Conservation (phyloP, 1,140 invertebrate species). For the Stegodyphus dumicola region DNA sequence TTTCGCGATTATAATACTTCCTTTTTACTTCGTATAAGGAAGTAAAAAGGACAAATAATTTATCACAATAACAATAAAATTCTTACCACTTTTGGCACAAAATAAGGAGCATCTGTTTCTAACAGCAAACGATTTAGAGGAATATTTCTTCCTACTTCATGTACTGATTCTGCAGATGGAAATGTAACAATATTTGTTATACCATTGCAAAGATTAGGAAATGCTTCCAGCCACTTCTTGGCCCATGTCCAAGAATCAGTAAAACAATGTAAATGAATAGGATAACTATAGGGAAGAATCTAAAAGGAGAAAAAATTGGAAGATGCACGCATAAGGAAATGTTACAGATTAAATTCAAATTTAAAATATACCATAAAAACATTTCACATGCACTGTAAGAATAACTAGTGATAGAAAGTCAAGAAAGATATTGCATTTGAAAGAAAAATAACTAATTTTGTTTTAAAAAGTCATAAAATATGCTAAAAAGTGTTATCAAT, state of each 20-base stretch:
- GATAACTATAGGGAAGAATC: constrained; percentile 68
- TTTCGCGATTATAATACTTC: too few species aligned
- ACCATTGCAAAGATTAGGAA: constrained; percentile 69
- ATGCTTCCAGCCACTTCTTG: constrained; percentile 67
- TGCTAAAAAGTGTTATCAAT: too few species aligned
- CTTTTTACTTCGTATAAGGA: too few species aligned
- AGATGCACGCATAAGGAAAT: too few species aligned
- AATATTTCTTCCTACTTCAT: constrained; percentile 67
- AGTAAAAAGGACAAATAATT: background rate
- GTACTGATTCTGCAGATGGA: constrained; percentile 64
- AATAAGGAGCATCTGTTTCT: constrained; percentile 72
- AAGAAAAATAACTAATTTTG: too few species aligned
- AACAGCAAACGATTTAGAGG: constrained; percentile 69
- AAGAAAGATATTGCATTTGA: too few species aligned
- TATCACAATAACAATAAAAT: background rate
- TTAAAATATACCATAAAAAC: too few species aligned
- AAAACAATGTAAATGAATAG: constrained; percentile 71
- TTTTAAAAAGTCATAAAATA: too few species aligned
- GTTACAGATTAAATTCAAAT: too few species aligned
- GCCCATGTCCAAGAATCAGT: constrained; percentile 67
- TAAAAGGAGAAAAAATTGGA: constrained; percentile 55
- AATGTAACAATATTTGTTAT: constrained; percentile 70
- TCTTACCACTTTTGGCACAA: constrained; percentile 66
- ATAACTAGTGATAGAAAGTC: too few species aligned
- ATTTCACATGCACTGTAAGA: too few species aligned